Evolutionary conservation across 2,888 invertebrate species (phyloP).

Genomic region (Hypolimnas misippus): DNA sequence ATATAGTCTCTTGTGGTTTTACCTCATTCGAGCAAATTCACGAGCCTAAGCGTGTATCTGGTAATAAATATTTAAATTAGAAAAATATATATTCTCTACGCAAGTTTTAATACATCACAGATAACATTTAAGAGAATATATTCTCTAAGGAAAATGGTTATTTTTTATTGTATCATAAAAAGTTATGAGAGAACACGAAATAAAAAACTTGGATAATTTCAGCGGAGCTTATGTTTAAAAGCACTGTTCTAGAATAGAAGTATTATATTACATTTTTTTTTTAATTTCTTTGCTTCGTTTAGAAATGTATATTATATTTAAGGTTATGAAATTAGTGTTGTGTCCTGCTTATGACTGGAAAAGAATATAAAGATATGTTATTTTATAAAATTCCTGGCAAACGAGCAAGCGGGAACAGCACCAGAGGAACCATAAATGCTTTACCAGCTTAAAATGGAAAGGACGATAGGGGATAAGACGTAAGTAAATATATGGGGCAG

Average conservation of each 20-base stretch:
- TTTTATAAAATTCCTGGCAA: too few species aligned
- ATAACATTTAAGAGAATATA: constrained; percentile 11
- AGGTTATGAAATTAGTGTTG: too few species aligned
- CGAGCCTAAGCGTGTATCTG: neutral
- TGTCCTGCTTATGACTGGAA: too few species aligned
- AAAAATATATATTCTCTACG: neutral
- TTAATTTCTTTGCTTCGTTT: neutral
- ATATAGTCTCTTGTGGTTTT: too few species aligned
- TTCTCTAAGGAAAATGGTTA: constrained; percentile 8
- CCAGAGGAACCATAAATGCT: too few species aligned
- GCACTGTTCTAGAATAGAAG: neutral
- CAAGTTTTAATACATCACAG: neutral
- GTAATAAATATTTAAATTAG: neutral
- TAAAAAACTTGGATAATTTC: constrained; percentile 1
- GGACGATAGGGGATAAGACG: too few species aligned
- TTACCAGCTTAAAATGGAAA: too few species aligned
- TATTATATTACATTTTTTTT: neutral
- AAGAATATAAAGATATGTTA: too few species aligned
- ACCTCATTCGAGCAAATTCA: too few species aligned
- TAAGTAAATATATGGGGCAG: too few species aligned
- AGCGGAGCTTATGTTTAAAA: neutral
- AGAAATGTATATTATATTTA: neutral
- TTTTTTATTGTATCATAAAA: constrained; percentile 9
- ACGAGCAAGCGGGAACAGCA: too few species aligned
- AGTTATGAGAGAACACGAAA: constrained; percentile 5